Evolutionary conservation across 2,888 invertebrate species (phyloP).

Genomic region (Tenthredo mesomela): DNA sequence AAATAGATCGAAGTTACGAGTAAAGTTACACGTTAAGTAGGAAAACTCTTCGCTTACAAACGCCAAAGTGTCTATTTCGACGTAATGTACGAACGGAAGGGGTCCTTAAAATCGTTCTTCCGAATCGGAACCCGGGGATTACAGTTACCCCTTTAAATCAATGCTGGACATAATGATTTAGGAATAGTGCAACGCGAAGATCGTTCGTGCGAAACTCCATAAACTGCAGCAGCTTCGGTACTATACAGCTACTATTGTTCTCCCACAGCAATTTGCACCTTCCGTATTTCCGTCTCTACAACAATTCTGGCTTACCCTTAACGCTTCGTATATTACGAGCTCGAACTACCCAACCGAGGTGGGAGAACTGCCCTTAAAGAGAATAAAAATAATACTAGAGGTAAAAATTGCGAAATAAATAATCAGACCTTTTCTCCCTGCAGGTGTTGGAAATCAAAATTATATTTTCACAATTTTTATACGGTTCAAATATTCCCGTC

Average conservation of each 20-base stretch:
- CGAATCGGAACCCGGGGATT: constrained; percentile 8
- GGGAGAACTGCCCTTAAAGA: not conserved
- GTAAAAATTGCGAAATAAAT: not conserved
- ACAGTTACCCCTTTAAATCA: not conserved
- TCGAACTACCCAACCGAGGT: not conserved
- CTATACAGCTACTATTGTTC: not conserved
- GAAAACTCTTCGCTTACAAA: not conserved
- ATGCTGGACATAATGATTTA: not conserved
- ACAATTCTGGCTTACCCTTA: not conserved
- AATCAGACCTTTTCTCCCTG: not conserved
- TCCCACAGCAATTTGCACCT: not conserved
- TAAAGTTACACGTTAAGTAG: not conserved
- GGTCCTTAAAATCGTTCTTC: not conserved
- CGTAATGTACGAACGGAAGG: not conserved
- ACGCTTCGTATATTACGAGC: not conserved
- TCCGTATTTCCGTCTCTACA: not conserved
- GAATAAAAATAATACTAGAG: no score
- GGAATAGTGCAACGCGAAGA: not conserved
- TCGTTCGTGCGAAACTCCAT: constrained; percentile 43
- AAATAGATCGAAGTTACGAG: not conserved
- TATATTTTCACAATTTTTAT: not conserved
- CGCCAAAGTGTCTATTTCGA: not conserved
- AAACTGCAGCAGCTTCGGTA: not conserved
- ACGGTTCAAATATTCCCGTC: no score
- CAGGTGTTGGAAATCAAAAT: not conserved